These are phyloP conservation scores for Venusia cambrica DNA, from an alignment of 2,888 invertebrate species.

Conservation along the genomic window DNA sequence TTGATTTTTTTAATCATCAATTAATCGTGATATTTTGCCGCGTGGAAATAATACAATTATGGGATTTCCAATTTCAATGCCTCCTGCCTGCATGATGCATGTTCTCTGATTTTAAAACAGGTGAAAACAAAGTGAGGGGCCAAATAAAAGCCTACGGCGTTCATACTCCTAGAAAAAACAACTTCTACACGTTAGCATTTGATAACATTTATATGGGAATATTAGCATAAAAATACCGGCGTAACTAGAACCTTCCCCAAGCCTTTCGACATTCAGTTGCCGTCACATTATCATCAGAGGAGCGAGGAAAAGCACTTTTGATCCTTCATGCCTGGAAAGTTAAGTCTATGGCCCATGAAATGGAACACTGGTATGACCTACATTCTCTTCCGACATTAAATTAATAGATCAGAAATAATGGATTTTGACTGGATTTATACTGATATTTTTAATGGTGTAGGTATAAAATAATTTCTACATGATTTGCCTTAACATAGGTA, in stretches of 20 bases:
- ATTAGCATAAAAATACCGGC: no score
- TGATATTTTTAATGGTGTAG: no score
- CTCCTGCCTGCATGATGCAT: no score
- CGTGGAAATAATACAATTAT: conserved; percentile 9
- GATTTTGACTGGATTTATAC: no score
- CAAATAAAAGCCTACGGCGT: no score
- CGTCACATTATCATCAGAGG: conserved; percentile 8
- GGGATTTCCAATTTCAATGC: conserved; percentile 3
- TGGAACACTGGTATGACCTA: conserved; percentile 17
- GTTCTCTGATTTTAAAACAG: no score
- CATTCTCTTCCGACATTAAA: conserved; percentile 15
- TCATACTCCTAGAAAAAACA: no score
- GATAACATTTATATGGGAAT: no score
- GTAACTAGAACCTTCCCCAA: neutral
- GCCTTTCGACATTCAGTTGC: conserved; percentile 3
- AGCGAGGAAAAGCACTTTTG: conserved; percentile 13
- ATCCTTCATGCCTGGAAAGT: conserved; percentile 11
- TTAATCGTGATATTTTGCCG: conserved; percentile 22
- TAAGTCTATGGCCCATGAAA: conserved; percentile 16
- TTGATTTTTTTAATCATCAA: conserved; percentile 31
- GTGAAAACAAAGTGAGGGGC: no score
- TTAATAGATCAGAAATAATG: conserved; percentile 12
- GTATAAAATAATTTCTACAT: no score
- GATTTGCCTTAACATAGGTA: no score
- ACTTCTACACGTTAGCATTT: no score